phyloP scores from a whole-genome alignment of 64 coral and sea anemone species.

The Stichodactyla mertensii region DNA sequence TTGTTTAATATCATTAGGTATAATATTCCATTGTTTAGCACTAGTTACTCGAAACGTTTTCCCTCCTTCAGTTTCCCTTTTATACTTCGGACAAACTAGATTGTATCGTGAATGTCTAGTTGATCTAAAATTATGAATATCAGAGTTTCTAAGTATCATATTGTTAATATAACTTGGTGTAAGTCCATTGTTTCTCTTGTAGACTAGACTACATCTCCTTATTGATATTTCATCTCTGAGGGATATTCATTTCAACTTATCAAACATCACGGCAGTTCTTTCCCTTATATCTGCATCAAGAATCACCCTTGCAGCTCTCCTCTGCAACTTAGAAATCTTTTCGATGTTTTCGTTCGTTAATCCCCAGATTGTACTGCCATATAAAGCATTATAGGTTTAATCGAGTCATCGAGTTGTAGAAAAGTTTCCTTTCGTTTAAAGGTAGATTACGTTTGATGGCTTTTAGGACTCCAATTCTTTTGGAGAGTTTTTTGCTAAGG shows the following conservation, averaged over 20 bases:
- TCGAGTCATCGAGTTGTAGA: constrained; percentile 30
- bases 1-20: too few relatives aligned
- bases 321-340: constrained; percentile 33
- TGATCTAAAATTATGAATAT: not conserved
- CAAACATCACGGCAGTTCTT: constrained; percentile 40
- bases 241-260: constrained; percentile 40
- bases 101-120: not conserved
- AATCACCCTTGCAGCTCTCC: constrained; percentile 41
- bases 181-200: constrained; percentile 43
- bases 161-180: constrained; percentile 20
- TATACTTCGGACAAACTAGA: too few relatives aligned
- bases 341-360: not conserved
- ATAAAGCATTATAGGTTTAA: constrained; percentile 26
- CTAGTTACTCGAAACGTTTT: too few relatives aligned
- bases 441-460: constrained; percentile 18
- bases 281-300: constrained; percentile 30
- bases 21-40: too few relatives aligned
- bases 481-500: constrained; percentile 4
- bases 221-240: constrained; percentile 47
- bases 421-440: constrained; percentile 24
- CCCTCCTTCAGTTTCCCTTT: too few relatives aligned
- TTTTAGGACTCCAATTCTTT: constrained; percentile 13
- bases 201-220: constrained; percentile 39
- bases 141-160: constrained; percentile 24
- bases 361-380: constrained; percentile 20